Base-by-base conservation (phyloP, 2,888 invertebrate genomes). In the Tachina grossa region DNA sequence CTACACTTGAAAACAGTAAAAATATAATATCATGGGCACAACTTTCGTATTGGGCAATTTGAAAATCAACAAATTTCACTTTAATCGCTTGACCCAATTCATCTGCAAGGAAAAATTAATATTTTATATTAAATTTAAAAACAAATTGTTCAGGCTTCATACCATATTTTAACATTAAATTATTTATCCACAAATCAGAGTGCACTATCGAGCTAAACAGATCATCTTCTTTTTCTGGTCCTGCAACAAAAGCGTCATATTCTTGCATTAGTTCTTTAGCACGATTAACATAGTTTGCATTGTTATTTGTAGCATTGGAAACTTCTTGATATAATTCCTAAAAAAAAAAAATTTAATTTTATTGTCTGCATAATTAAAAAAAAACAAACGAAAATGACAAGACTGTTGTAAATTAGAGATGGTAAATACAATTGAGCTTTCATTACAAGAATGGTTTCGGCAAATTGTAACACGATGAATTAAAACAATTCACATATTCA, bases 171-270 rank as follows among this genome's bases (percentile, higher is more conserved):
- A 95, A 91, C 93, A 95, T 93, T 1, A 95, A 92, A 87, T 95
- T 95, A 88, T 95, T 95, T 14, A 94, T 93, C 95, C 95, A 95
- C 71, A 94, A 93, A 89, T 95, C 95, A 0, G 93, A 92, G 87
- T 95, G 95, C 1, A 93, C 92, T 22, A 94, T 92, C 0, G 94
- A 93, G 1, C 93, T 93, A 92, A 94, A 95, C 0, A 93, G 92
- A 41, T 93, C 88, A 87, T 93, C 89, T 75, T 91, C 87, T 85
- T 87, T 88, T 4, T 89, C 87, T 1, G 87, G 55, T 49, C 72
- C 83, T 49, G 88, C 71, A 87, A 89, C 87, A 84, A 89, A 88
- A 22, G 86, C 76, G 86, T 91, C 87, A 84, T 87, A 69, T 3
- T 87, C 19, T 1, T 85, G 55, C 13, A 88, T 82, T 22, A 92